Evolutionary conservation across 2,797 vertebrate genomes (phyloP).

Genomic region (Acanthiza pusilla): DNA sequence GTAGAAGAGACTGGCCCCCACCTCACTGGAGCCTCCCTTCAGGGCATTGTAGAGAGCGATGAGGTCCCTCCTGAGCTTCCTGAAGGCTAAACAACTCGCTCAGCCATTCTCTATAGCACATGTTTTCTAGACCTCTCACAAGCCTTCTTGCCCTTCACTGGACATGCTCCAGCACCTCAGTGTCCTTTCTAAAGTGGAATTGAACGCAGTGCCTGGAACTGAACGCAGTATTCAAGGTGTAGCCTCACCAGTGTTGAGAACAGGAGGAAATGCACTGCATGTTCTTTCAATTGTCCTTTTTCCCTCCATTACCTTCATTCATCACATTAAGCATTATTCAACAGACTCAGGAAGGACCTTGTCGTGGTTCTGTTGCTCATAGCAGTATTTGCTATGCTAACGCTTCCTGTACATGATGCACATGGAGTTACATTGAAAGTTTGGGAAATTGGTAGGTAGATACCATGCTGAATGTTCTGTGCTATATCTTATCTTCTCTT

Average conservation of each 20-base stretch:
- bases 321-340: background rate
- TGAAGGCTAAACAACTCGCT: background rate
- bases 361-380: constrained; percentile 60
- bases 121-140: background rate
- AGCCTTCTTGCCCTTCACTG: background rate
- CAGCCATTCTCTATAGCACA: background rate
- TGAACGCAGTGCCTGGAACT: background rate
- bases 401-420: constrained; percentile 9
- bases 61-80: background rate
- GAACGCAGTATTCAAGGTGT: background rate
- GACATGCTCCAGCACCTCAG: background rate
- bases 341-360: constrained; percentile 58
- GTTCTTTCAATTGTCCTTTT: background rate
- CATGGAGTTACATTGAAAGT: background rate
- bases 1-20: fast-evolving
- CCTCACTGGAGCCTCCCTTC: background rate
- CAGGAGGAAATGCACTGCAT: background rate
- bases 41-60: background rate
- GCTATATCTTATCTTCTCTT: background rate
- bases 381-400: constrained; percentile 38
- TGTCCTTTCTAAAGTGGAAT: background rate
- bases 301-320: background rate
- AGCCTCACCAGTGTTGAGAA: background rate
- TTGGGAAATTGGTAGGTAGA: background rate
- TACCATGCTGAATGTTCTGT: background rate